Evolutionary conservation across 2,888 invertebrate species (phyloP), one percentile per base, ranked within the genome.

Genomic region (Halocaridina rubra): DNA sequence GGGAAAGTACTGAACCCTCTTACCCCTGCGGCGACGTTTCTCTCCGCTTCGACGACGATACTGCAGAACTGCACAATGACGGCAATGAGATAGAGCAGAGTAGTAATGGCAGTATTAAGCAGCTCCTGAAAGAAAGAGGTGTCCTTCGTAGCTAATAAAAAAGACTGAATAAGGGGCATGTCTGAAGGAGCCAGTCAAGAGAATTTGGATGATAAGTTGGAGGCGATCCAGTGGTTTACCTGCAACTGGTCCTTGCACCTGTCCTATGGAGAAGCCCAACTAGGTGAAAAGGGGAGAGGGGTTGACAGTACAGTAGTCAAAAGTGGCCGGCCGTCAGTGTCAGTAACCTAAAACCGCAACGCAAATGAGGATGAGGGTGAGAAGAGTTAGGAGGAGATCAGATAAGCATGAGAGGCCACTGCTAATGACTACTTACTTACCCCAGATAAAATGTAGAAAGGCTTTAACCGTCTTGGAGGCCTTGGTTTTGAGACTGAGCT

Each of bases 41-140:
- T 80, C 10, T 80, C 75, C 8, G 76, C 24, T 33, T 22, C 61
- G 7, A 16, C 10, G 19, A 13, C 57, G 69, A 86, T 81, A 80
- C 82, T 86, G 85, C 88, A 88, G 84, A 88, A 86, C 84, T 88
- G 88, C 72, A 88, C 88, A 84, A 86, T 84, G 80, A 88, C 88
- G 74, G 88, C 88, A 81, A 88, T 88, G 84, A 88, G 78, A 85
- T 86, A 88, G 76, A 88, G 85, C 67, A 88, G 84, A 72, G 88
- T 88, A 78, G 88, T 88, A 80, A 88, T 76, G 78, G 77, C 69
- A 53, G 85, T 86, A 81, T 88, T 88, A 69, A 88, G 80, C 77
- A 88, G 84, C 84, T 88, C 88, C 88, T 88, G 88, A 67, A 87
- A 85, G 77, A 82, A 39, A 82, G 64, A 82, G 76, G 39, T 57